A percentile compares a stretch with the other conserved stretches of the same genome.
Conservation (phyloP, 2,888 invertebrate genomes). For the Habroteleia sp. region DNA sequence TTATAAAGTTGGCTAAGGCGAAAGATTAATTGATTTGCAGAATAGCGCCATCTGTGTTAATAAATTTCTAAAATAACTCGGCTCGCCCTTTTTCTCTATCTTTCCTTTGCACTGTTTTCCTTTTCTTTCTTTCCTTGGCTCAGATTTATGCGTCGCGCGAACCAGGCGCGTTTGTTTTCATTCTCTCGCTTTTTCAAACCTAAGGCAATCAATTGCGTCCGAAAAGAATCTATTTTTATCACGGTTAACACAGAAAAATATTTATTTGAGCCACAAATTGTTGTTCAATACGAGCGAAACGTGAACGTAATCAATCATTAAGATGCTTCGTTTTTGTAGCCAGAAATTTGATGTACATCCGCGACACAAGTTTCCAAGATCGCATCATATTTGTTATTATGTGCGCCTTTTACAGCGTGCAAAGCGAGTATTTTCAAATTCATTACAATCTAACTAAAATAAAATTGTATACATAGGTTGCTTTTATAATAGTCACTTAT, state of each 20-base stretch:
- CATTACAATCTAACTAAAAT: no score
- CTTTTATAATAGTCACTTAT: no score
- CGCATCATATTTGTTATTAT: no score
- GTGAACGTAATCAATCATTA: conserved; percentile 15
- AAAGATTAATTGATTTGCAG: conserved; percentile 7
- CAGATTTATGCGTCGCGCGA: conserved; percentile 37
- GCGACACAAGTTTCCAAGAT: no score
- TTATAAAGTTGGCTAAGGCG: no score
- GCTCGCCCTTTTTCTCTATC: conserved; percentile 25
- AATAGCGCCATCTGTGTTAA: conserved; percentile 20
- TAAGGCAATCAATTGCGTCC: conserved; percentile 20
- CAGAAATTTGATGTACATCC: no score
- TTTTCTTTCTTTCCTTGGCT: conserved; percentile 24
- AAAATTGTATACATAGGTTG: no score
- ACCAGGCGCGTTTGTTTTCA: conserved; percentile 35
- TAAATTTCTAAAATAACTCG: conserved; percentile 12
- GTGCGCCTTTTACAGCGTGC: no score
- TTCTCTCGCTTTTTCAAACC: conserved; percentile 25
- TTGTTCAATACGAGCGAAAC: conserved; percentile 30
- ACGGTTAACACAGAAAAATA: conserved; percentile 16
- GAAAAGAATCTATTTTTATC: conserved; percentile 36
- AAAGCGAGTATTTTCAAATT: no score
- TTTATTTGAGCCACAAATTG: conserved; percentile 40
- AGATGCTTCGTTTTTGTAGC: not conserved
- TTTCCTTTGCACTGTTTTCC: conserved; percentile 18